Evolutionary conservation across 2,797 vertebrate species (phyloP), one percentile per base, ranked within the genome.

Genomic region (Coracias cyanogaster): DNA sequence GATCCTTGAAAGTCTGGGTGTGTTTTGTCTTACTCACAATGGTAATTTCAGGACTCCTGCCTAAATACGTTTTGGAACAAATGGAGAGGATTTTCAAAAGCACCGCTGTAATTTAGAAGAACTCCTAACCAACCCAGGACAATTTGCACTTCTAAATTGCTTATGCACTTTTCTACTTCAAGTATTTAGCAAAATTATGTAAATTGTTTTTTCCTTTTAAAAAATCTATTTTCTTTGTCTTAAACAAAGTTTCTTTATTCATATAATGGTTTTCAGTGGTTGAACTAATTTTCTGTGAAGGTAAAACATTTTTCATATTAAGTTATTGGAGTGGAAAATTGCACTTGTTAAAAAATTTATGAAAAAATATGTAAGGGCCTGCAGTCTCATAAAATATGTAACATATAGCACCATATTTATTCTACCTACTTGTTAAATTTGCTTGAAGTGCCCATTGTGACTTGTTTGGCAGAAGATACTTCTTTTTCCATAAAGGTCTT

Each of bases 281-380:
- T 79, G 78, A 81, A 58, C 64, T 74, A 81, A 95, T 94, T 97
- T 96, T 85, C 82, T 82, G 31, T 86, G 62, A 96, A 94, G 45
- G 55, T 92, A 93, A 93, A 95, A 61, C n/a, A 72, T 74, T 79
- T 82, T 95, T 92, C 81, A 86, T 94, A 92, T 96, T 54, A 89
- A 96, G 73, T 97, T 96, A 96, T 86, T 97, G 94, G 93, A 97
- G 92, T 96, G 94, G 96, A 97, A 97, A 97, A 97, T 96, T 96
- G 88, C 54, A 88, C 48, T 69, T 3, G 3, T 80, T 97, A 88
- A 97, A 97, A 97, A 90, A 96, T 97, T 96, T 73, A 96, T 95
- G 52, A 94, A 65, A 84, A 94, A 94, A 66, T 77, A 96, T 88
- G 93, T 94, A 96, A 93, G 18, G 31, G 88, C 83, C 79, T 93